A percentile compares a stretch with the other conserved stretches of the same genome.
These are phyloP conservation scores for Clarias magur DNA, from an alignment of 2,113 vertebrate genomes.

Conservation along the genomic window DNA sequence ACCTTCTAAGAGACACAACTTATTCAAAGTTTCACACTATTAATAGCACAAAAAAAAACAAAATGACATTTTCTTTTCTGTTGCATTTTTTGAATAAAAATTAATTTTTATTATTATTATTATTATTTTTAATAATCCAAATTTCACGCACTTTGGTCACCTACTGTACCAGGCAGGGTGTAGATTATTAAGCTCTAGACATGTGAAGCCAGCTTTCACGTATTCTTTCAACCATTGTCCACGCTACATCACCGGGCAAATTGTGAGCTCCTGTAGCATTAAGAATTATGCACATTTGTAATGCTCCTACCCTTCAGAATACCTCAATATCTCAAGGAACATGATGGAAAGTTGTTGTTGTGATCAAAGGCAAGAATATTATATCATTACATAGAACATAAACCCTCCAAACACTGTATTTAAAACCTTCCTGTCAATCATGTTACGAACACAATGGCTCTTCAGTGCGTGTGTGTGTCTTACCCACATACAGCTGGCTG, in stretches of 20 bases:
- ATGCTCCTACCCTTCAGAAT: neutral
- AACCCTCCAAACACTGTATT: neutral
- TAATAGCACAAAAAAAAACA: neutral
- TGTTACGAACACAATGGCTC: neutral
- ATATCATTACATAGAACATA: neutral
- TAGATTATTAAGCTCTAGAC: neutral
- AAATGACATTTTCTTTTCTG: neutral
- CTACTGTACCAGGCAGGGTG: neutral
- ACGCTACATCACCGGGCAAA: neutral
- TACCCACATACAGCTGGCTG: conserved; percentile 97
- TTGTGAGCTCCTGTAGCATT: neutral
- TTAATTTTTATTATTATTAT: neutral
- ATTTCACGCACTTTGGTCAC: neutral
- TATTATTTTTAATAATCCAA: too few relatives aligned
- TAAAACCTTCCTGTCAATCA: neutral
- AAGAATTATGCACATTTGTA: neutral
- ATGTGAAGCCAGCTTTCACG: neutral
- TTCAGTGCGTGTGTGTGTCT: conserved; percentile 58
- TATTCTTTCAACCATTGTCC: neutral
- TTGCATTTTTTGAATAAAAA: conserved; percentile 11
- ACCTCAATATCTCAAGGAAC: neutral
- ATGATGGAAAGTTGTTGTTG: neutral
- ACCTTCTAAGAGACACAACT: neutral
- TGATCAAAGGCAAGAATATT: neutral
- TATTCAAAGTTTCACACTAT: conserved; percentile 41